Conservation (phyloP, 2,113 vertebrate genomes). For the Lucifuga dentata region DNA sequence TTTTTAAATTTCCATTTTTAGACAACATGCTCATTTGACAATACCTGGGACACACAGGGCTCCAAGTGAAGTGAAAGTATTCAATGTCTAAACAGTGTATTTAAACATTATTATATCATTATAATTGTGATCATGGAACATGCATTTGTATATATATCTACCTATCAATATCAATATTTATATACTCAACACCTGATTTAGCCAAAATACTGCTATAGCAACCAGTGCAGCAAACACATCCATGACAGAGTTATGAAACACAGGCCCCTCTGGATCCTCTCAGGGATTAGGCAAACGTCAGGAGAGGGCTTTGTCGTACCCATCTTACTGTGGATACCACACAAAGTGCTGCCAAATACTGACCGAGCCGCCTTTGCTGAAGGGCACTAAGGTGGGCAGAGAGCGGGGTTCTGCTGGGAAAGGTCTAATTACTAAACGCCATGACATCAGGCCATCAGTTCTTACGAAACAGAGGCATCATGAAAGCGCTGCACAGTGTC, state of each 20-base stretch:
- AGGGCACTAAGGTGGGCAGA: slow-evolving; percentile 5
- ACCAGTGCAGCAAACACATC: slow-evolving; percentile 44
- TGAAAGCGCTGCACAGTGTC: slow-evolving; percentile 3
- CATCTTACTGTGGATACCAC: slow-evolving; percentile 3
- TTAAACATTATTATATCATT: neutral
- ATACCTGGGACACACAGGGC: neutral
- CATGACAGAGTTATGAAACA: slow-evolving; percentile 30
- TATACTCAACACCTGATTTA: slow-evolving; percentile 23
- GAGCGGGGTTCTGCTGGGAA: slow-evolving; percentile 1
- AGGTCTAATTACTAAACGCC: neutral
- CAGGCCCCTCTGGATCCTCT: slow-evolving; percentile 69
- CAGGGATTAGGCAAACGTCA: slow-evolving; percentile 46
- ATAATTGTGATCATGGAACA: neutral
- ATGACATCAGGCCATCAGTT: slow-evolving; percentile 22
- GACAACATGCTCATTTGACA: neutral
- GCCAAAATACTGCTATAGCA: slow-evolving; percentile 58
- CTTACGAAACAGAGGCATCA: slow-evolving; percentile 4
- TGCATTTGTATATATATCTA: neutral
- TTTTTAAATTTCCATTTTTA: too few relatives aligned
- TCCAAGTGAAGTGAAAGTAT: too few relatives aligned
- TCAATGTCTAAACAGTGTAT: too few relatives aligned
- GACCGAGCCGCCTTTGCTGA: slow-evolving; percentile 1
- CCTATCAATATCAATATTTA: slow-evolving; percentile 43
- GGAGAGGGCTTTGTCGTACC: slow-evolving; percentile 34
- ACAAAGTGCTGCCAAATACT: slow-evolving; percentile 28